A percentile compares a stretch with the other conserved stretches of the same genome.
phyloP scores from a whole-genome alignment of 2,113 vertebrate genomes.

The Corvus cornix region DNA sequence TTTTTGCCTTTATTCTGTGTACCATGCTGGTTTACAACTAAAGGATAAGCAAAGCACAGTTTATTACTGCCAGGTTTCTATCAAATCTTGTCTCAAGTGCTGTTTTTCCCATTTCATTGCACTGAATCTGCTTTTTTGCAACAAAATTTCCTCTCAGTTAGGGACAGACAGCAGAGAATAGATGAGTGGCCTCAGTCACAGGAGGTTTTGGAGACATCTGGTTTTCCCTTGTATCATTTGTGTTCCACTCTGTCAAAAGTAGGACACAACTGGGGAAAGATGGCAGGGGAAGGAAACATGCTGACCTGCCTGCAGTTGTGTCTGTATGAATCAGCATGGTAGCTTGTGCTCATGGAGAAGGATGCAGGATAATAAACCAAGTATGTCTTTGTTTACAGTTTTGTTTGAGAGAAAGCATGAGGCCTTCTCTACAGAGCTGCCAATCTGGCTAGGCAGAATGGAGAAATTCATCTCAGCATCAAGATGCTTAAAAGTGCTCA shows the following conservation, averaged over 20 bases:
- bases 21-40: not conserved
- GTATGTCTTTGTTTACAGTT: not conserved
- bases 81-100: not conserved
- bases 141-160: not conserved
- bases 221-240: not conserved
- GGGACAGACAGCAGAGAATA: not conserved
- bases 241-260: constrained; percentile 13
- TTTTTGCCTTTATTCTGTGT: not conserved
- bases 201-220: not conserved
- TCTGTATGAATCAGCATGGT: not conserved
- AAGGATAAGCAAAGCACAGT: not conserved
- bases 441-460: constrained; percentile 15
- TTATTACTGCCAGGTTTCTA: not conserved
- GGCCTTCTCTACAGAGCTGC: constrained; percentile 44
- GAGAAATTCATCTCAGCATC: constrained; percentile 5
- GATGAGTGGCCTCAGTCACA: not conserved
- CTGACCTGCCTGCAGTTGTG: not conserved
- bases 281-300: not conserved
- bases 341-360: not conserved
- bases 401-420: not conserved
- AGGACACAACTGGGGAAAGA: not conserved
- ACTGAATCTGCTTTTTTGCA: not conserved
- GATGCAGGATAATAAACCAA: not conserved
- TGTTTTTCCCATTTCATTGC: not conserved
- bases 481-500: constrained; percentile 32